A percentile compares a stretch with the other conserved stretches of the same genome.
phyloP scores from a whole-genome alignment of 2,888 invertebrate genomes.

The Rhyacophila evoluta region DNA sequence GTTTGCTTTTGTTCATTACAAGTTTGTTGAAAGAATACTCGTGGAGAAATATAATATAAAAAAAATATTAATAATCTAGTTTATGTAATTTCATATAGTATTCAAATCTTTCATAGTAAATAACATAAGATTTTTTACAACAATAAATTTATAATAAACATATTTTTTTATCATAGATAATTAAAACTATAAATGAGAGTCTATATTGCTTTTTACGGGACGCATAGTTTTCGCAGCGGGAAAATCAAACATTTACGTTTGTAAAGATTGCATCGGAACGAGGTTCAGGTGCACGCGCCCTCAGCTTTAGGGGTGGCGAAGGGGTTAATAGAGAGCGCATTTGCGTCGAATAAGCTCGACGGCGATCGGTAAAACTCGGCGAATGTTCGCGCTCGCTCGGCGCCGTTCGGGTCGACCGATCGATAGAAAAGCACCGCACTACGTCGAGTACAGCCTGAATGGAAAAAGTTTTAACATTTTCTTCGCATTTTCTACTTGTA shows the following conservation, averaged over 20 bases:
- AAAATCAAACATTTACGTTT: conserved; percentile 27
- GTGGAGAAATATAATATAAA: too few relatives aligned
- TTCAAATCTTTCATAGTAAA: too few relatives aligned
- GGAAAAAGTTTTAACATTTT: not conserved
- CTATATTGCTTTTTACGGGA: not conserved
- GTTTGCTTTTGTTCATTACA: too few relatives aligned
- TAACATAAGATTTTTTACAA: too few relatives aligned
- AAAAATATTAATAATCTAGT: too few relatives aligned
- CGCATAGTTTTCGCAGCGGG: conserved; percentile 19
- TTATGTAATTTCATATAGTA: too few relatives aligned
- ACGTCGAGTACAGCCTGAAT: conserved; percentile 41
- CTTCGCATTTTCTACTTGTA: not conserved
- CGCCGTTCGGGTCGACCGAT: conserved; percentile 42
- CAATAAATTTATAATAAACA: too few relatives aligned
- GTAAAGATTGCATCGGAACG: conserved; percentile 34
- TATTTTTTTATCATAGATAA: too few relatives aligned
- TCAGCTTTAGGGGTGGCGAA: conserved; percentile 28
- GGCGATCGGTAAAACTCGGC: conserved; percentile 39
- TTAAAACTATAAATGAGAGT: too few relatives aligned
- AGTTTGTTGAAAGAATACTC: too few relatives aligned
- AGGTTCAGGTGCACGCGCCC: conserved; percentile 27
- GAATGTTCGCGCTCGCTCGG: conserved; percentile 23
- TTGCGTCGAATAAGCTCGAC: conserved; percentile 20
- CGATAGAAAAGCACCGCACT: conserved; percentile 55
- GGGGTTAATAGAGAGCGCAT: conserved; percentile 32